A percentile compares a stretch with the other conserved stretches of the same genome.
These are phyloP conservation scores for Charadrius vociferus DNA, from an alignment of 2,113 vertebrate genomes.

Conservation along the genomic window DNA sequence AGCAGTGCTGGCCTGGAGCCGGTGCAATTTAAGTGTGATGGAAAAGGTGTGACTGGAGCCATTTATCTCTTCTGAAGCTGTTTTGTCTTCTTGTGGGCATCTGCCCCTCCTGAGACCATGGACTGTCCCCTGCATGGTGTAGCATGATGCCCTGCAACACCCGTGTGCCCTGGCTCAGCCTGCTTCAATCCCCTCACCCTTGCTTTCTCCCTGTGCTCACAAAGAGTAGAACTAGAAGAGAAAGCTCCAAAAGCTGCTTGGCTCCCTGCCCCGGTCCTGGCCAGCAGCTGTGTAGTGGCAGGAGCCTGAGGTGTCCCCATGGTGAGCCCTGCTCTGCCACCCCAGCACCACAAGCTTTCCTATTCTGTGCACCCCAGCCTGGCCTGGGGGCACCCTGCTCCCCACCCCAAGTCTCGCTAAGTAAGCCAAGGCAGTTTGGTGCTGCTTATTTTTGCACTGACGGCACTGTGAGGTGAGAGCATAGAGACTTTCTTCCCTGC, in stretches of 20 bases:
- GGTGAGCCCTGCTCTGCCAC: neutral
- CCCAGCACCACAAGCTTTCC: neutral
- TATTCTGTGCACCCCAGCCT: neutral
- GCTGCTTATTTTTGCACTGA: neutral
- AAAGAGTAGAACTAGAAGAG: neutral
- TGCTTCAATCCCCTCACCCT: neutral
- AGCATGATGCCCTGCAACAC: neutral
- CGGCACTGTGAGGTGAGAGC: neutral
- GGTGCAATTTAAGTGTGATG: no score
- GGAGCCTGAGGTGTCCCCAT: neutral
- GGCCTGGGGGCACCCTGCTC: neutral
- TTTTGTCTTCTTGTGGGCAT: neutral
- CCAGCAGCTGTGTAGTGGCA: neutral
- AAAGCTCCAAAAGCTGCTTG: neutral
- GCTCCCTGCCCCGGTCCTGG: neutral
- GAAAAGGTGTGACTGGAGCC: neutral
- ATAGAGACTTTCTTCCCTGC: neutral
- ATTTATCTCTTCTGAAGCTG: neutral
- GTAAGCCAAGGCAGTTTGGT: neutral
- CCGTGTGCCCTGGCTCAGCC: neutral
- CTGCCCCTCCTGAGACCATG: neutral
- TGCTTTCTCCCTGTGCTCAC: neutral
- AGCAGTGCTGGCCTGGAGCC: neutral
- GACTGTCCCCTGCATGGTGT: neutral
- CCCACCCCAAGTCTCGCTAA: neutral